A percentile compares a stretch with the other conserved stretches of the same genome.
Conservation (phyloP, 2,888 invertebrate genomes). For the Troides helena region DNA sequence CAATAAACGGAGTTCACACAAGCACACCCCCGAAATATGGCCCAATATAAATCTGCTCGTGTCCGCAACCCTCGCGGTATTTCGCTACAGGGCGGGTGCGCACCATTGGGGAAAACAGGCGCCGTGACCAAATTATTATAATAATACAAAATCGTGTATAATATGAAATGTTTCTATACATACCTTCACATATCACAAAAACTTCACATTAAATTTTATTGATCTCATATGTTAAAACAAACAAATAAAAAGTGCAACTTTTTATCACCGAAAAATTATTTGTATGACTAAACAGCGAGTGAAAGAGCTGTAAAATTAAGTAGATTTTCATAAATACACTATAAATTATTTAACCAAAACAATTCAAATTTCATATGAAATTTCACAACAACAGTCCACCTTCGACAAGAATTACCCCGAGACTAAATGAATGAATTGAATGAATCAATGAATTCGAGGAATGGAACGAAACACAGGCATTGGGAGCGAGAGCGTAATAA, state of each 20-base stretch:
- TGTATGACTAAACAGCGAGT: not conserved
- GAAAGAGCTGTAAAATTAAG: conserved; percentile 6
- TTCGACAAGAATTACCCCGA: conserved; percentile 37
- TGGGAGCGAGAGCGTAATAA: conserved; percentile 3
- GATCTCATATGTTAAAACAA: conserved; percentile 71
- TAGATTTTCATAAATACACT: conserved; percentile 34
- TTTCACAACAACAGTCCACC: conserved; percentile 37
- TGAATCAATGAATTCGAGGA: conserved; percentile 40
- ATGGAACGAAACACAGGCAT: conserved; percentile 33
- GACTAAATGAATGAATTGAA: conserved; percentile 49
- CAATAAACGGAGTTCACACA: conserved; percentile 32
- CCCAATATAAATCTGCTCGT: conserved; percentile 62
- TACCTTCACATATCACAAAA: conserved; percentile 58
- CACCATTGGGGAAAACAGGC: conserved; percentile 47
- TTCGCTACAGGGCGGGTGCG: conserved; percentile 46
- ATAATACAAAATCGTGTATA: conserved; percentile 24
- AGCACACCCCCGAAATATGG: conserved; percentile 45
- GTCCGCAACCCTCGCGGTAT: conserved; percentile 62
- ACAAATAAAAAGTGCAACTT: conserved; percentile 37
- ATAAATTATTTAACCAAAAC: conserved; percentile 33
- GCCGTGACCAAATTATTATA: conserved; percentile 30
- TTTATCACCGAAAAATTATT: conserved; percentile 8
- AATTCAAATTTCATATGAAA: conserved; percentile 21
- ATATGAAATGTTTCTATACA: conserved; percentile 52
- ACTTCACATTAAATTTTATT: conserved; percentile 51